phyloP scores from a whole-genome alignment of 2,113 vertebrate species.

The Chaetodon trifascialis region DNA sequence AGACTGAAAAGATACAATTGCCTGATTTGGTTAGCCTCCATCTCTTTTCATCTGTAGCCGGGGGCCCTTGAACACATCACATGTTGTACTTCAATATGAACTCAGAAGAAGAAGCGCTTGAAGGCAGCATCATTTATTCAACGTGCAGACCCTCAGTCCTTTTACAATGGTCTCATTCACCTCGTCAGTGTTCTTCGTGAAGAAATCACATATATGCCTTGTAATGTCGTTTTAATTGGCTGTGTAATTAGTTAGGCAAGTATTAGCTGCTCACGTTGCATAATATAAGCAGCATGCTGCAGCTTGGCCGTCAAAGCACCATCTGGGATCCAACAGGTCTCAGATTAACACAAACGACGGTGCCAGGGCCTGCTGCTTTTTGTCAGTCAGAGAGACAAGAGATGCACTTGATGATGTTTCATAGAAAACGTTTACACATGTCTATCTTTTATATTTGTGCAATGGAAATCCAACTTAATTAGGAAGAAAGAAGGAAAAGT shows the following conservation, averaged over 20 bases:
- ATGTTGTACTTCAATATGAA: background rate
- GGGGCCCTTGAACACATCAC: constrained; percentile 12
- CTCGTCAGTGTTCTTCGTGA: background rate
- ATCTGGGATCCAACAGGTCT: constrained; percentile 71
- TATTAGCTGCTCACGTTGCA: constrained; percentile 45
- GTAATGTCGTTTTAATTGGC: constrained; percentile 44
- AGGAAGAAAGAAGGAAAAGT: background rate
- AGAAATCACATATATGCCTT: constrained; percentile 8
- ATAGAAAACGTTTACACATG: too few species aligned
- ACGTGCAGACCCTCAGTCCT: background rate
- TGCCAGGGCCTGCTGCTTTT: constrained; percentile 24
- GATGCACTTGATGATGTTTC: background rate
- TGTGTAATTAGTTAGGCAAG: constrained; percentile 36
- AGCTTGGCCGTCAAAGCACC: constrained; percentile 57
- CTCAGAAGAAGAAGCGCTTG: background rate
- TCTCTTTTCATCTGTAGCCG: constrained; percentile 6
- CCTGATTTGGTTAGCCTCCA: background rate
- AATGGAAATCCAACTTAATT: background rate
- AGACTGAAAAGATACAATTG: background rate
- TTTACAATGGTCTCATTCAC: background rate
- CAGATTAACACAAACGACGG: constrained; percentile 45
- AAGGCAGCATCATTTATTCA: constrained; percentile 32
- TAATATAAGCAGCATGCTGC: constrained; percentile 53
- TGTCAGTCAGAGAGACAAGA: constrained; percentile 15
- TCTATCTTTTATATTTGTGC: background rate